These are phyloP conservation scores for Erpetoichthys calabaricus DNA, from an alignment of 2,797 vertebrate genomes.

Conservation along the genomic window DNA sequence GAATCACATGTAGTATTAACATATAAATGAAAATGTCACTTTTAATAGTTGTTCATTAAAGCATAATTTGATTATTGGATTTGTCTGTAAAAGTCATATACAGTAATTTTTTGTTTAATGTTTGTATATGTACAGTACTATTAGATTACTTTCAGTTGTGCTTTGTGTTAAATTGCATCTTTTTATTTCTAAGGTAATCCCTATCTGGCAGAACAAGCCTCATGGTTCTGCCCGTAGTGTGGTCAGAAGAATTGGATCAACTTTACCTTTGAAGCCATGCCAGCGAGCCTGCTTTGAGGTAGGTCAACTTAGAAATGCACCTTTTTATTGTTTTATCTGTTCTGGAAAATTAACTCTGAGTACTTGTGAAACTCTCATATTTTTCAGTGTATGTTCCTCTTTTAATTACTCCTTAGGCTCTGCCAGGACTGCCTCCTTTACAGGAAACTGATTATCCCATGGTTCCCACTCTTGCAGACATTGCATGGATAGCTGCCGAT, in stretches of 20 bases:
- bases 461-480: conserved; percentile 87
- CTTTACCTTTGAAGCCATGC: conserved; percentile 81
- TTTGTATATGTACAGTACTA: no score
- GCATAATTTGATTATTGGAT: no score
- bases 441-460: conserved; percentile 62
- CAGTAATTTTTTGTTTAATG: no score
- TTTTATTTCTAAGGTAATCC: conserved; percentile 60
- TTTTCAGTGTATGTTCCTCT: no score
- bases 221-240: conserved; percentile 85
- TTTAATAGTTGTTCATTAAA: no score
- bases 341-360: no score
- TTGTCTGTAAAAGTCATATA: no score
- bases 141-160: no score
- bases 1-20: no score
- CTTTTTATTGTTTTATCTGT: no score
- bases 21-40: no score
- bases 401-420: conserved; percentile 42
- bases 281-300: conserved; percentile 88
- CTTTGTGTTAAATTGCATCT: neutral
- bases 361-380: no score
- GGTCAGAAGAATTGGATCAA: conserved; percentile 91
- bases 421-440: conserved; percentile 66
- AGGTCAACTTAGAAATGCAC: conserved; percentile 8
- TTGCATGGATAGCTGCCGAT: conserved; percentile 91
- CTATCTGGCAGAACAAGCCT: conserved; percentile 97